Base-by-base conservation (phyloP, 2,888 invertebrate species). In the Rosalia funebris region DNA sequence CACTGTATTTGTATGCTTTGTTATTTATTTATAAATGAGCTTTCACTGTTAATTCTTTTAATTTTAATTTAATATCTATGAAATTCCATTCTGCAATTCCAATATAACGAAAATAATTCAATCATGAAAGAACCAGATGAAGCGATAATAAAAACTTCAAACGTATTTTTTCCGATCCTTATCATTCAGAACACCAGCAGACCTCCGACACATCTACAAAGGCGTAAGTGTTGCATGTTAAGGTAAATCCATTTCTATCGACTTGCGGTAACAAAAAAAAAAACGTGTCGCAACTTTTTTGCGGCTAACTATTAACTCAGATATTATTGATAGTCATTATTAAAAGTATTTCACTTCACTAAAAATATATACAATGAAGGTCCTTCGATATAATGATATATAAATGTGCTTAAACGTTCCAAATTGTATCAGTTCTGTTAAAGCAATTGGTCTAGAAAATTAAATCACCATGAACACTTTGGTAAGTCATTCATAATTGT, bases 321-420 rank as follows among this genome's bases (percentile, higher is more conserved):
- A 36, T 37, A 48, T 19, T 47, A 48, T 32, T 46, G 32, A 48
- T 14, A 48, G 46, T 47, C 46, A 47, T 34, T 47, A 15, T 25
- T 15, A 48, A 10, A 36, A 19, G 31, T 32, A 32, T 37, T 34
- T 36, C 48, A 48, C 17, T 48, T 48, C 36, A 20, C 48, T 37
- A 37, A 48, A 48, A 48, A 32, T 3, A 17, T 17, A 17, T 14
- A 36, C 17, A 48, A 48, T 48, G 48, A 48, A 48, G 48, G 48
- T 48, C 48, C 48, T 48, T 48, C 48, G 36, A 37, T 36, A 37
- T 25, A 25, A 17, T 14, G 34, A 16, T 48, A 48, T 48, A 48
- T 37, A 48, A 48, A 12, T 11, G 31, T 11, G 20, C 19, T n/a
- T 37, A 19, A 19, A 11, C 32, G 4, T 19, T 36, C 17, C 34